These are phyloP conservation scores for Staurois parvus DNA, from an alignment of 2,797 vertebrate genomes.

Conservation along the genomic window DNA sequence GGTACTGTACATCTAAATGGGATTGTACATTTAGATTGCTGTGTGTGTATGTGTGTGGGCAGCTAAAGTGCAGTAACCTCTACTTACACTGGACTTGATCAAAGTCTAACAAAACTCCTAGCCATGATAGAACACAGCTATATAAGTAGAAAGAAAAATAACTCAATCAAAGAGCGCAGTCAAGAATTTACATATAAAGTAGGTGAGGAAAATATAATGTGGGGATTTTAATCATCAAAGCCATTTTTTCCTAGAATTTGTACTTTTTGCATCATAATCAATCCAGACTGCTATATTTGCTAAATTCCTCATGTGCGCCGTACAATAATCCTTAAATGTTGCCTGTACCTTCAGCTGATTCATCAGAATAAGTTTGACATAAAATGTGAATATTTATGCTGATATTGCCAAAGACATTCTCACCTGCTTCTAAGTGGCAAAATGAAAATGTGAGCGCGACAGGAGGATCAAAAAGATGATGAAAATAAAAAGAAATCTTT, in stretches of 20 bases:
- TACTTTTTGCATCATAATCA: background rate
- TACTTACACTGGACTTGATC: too few relatives aligned
- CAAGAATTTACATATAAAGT: constrained; percentile 13
- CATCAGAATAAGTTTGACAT: constrained; percentile 24
- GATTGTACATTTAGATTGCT: too few relatives aligned
- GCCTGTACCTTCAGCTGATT: constrained; percentile 11
- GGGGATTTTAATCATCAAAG: background rate
- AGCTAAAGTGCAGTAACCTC: too few relatives aligned
- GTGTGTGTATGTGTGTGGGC: too few relatives aligned
- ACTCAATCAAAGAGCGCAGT: background rate
- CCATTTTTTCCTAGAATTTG: background rate
- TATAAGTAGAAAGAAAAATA: background rate
- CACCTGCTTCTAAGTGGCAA: constrained; percentile 38
- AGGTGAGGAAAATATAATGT: background rate
- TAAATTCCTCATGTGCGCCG: background rate
- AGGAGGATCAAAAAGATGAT: background rate
- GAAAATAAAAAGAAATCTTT: constrained; percentile 12
- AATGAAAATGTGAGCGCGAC: background rate
- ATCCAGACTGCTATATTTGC: background rate
- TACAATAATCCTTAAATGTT: constrained; percentile 23
- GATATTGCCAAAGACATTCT: constrained; percentile 14
- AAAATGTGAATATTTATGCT: constrained; percentile 43
- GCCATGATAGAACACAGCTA: background rate
- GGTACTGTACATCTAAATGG: too few relatives aligned
- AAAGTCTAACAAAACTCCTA: too few relatives aligned